phyloP scores from a whole-genome alignment of 2,888 invertebrate genomes.

The Habrosyne pyritoides region DNA sequence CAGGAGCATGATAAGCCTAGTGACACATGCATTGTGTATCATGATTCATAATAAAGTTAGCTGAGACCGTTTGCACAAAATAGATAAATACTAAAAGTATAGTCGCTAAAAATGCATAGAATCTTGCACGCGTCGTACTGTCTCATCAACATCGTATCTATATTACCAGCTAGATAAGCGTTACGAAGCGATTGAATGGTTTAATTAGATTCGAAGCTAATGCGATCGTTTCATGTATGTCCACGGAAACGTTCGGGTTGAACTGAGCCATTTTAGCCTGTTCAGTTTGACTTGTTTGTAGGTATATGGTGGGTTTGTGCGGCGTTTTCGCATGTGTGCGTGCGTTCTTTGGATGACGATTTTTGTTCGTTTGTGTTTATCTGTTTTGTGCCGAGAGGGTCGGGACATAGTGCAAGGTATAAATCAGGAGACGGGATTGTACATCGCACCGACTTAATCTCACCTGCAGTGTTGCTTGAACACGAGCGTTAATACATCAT shows the following conservation, averaged over 20 bases:
- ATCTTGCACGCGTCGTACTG: background rate
- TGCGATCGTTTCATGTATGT: background rate
- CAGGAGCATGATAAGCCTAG: constrained; percentile 21
- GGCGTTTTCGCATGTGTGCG: background rate
- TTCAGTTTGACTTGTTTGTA: background rate
- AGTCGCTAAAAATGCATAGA: background rate
- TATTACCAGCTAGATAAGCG: background rate
- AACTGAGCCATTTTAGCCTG: background rate
- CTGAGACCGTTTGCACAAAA: constrained; percentile 10
- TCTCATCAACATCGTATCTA: background rate
- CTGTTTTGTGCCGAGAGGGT: constrained; percentile 2
- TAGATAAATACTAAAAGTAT: constrained; percentile 2
- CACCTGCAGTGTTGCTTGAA: constrained; percentile 17
- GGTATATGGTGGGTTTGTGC: background rate
- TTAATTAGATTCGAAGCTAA: background rate
- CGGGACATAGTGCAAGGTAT: constrained; percentile 48
- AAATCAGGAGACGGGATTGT: constrained; percentile 55
- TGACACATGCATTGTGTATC: constrained; percentile 39
- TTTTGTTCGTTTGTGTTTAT: background rate
- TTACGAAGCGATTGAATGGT: background rate
- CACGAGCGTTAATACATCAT: constrained; percentile 32
- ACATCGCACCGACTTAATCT: constrained; percentile 60
- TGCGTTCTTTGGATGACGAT: background rate
- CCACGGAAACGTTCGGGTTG: background rate
- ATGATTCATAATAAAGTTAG: constrained; percentile 44